A percentile compares a stretch with the other conserved stretches of the same genome.
These are phyloP conservation scores for Heliconius ethilla DNA, from an alignment of 2,888 invertebrate species.

Conservation along the genomic window DNA sequence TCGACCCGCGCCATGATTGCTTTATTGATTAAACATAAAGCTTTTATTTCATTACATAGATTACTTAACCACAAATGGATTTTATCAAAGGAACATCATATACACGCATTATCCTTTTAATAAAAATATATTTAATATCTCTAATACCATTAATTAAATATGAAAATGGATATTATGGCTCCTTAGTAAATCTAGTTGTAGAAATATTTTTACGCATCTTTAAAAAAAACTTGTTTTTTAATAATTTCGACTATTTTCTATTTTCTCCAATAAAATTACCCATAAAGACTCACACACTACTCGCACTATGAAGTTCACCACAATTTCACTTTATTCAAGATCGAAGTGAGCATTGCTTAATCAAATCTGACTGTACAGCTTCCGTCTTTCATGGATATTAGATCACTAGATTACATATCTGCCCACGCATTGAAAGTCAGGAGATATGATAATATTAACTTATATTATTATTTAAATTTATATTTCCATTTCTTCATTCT, in stretches of 20 bases:
- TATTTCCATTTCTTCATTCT: no score
- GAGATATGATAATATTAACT: background rate
- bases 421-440: background rate
- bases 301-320: background rate
- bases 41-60: conserved; percentile 20
- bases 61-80: conserved; percentile 14
- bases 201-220: background rate
- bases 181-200: background rate
- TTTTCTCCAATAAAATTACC: no score
- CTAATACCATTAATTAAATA: background rate
- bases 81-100: conserved; percentile 14
- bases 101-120: background rate
- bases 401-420: background rate
- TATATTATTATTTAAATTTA: no score
- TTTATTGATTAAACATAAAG: conserved; percentile 20
- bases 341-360: background rate
- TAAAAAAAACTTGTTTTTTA: no score
- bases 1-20: background rate
- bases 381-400: background rate
- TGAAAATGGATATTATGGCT: background rate
- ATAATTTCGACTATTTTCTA: no score
- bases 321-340: background rate
- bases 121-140: background rate
- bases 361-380: background rate
- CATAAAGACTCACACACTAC: no score